Evolutionary conservation across 2,113 vertebrate species (phyloP).

Genomic region (Brachypodius melanocephalos): DNA sequence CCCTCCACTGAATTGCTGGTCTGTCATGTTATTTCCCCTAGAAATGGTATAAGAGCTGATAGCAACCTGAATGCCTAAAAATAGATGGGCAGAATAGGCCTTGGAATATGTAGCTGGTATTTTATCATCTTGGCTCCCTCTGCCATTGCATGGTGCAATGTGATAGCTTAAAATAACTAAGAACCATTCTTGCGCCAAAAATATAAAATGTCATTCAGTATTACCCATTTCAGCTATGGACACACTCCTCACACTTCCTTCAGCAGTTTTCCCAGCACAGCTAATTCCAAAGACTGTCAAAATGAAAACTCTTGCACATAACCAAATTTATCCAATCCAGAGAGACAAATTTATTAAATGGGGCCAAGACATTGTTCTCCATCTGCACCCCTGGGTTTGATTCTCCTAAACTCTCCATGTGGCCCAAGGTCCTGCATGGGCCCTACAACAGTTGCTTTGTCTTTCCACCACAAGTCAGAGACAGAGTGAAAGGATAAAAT

Average conservation of each 20-base stretch:
- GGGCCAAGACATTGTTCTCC: neutral
- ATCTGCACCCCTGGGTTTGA: neutral
- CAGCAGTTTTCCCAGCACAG: neutral
- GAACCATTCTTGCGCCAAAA: neutral
- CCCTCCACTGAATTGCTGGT: neutral
- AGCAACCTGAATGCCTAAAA: constrained; percentile 24
- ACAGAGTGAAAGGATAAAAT: neutral
- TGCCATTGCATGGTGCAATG: neutral
- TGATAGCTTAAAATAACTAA: constrained; percentile 41
- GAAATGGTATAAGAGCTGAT: constrained; percentile 13
- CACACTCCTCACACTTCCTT: neutral
- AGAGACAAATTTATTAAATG: neutral
- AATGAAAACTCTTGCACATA: neutral
- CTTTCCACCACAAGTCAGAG: neutral
- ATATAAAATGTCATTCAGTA: neutral
- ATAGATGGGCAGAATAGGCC: constrained; percentile 5
- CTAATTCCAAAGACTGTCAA: neutral
- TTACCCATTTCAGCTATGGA: neutral
- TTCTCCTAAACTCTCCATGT: neutral
- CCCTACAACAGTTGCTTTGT: neutral
- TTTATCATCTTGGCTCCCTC: neutral
- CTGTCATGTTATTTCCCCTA: neutral
- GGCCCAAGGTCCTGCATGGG: neutral
- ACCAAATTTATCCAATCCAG: neutral
- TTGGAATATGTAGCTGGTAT: neutral